Percentiles rank a stretch among this genome's conserved stretches.
Conservation (phyloP, 2,797 vertebrate species). For the Amblyopsis hoosieri region DNA sequence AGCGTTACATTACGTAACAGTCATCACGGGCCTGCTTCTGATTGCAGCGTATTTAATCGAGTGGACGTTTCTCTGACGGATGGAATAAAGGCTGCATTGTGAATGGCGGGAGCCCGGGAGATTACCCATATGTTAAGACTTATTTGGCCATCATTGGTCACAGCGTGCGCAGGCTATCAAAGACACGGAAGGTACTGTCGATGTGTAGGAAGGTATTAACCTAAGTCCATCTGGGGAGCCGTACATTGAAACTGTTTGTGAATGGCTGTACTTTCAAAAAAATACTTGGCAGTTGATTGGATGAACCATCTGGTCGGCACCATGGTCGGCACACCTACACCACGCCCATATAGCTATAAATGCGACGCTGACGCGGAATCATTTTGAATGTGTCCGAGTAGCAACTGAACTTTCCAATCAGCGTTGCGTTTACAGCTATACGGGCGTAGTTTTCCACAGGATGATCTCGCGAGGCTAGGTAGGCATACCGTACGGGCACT, state of each 20-base stretch:
- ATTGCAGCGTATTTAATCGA: constrained; percentile 47
- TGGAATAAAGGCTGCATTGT: constrained; percentile 23
- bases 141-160: constrained; percentile 22
- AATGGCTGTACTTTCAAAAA: too few relatives aligned
- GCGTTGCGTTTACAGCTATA: too few relatives aligned
- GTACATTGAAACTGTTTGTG: too few relatives aligned
- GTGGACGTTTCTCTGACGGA: constrained; percentile 20
- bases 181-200: constrained; percentile 1
- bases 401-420: too few relatives aligned
- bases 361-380: too few relatives aligned
- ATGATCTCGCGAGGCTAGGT: neutral
- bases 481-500: constrained; percentile 10
- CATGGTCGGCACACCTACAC: too few relatives aligned
- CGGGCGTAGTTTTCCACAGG: too few relatives aligned
- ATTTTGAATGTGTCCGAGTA: too few relatives aligned
- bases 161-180: constrained; percentile 33
- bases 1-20: constrained; percentile 47
- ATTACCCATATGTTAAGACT: constrained; percentile 29
- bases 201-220: neutral
- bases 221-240: too few relatives aligned
- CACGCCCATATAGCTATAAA: too few relatives aligned
- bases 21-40: constrained; percentile 39
- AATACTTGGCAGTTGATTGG: too few relatives aligned
- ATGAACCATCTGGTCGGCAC: too few relatives aligned
- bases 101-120: constrained; percentile 19